Conservation (phyloP, 2,888 invertebrate species). For the Cataglyphis albicans region DNA sequence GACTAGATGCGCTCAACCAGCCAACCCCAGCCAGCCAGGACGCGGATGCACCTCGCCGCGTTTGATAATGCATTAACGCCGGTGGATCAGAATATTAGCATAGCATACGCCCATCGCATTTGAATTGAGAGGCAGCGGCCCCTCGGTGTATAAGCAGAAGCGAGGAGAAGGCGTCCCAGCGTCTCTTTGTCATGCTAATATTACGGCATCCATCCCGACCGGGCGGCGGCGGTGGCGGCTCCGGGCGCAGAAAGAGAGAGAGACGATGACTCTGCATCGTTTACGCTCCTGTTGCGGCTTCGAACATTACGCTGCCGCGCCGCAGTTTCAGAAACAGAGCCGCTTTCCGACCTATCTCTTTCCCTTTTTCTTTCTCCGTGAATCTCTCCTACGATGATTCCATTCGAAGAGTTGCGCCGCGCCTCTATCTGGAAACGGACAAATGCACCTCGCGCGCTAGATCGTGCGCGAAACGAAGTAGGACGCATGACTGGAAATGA, state of each 20-base stretch:
- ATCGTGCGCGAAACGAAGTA: constrained; percentile 15
- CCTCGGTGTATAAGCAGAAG: constrained; percentile 82
- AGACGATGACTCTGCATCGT: constrained; percentile 81
- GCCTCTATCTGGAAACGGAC: neutral
- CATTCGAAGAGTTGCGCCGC: neutral
- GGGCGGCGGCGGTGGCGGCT: constrained; percentile 40
- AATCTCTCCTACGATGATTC: constrained; percentile 50
- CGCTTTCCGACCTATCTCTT: constrained; percentile 63
- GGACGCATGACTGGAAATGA: neutral
- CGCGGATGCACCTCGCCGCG: constrained; percentile 79
- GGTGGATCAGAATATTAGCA: constrained; percentile 85
- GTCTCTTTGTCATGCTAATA: constrained; percentile 86
- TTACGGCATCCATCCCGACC: constrained; percentile 81
- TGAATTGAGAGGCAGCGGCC: constrained; percentile 84
- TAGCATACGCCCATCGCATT: constrained; percentile 86
- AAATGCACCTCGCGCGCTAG: neutral
- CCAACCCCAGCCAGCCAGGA: constrained; percentile 52
- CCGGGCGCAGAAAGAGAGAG: constrained; percentile 1
- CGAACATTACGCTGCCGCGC: constrained; percentile 33
- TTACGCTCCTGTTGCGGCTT: constrained; percentile 71
- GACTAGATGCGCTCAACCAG: constrained; percentile 8
- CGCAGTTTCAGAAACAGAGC: constrained; percentile 59
- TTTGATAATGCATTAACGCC: constrained; percentile 86
- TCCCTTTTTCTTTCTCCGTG: neutral
- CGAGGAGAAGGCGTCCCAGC: constrained; percentile 84